A percentile compares a stretch with the other conserved stretches of the same genome.
These are phyloP conservation scores for Mercenaria mercenaria DNA, from an alignment of 1,140 invertebrate species.

Conservation along the genomic window DNA sequence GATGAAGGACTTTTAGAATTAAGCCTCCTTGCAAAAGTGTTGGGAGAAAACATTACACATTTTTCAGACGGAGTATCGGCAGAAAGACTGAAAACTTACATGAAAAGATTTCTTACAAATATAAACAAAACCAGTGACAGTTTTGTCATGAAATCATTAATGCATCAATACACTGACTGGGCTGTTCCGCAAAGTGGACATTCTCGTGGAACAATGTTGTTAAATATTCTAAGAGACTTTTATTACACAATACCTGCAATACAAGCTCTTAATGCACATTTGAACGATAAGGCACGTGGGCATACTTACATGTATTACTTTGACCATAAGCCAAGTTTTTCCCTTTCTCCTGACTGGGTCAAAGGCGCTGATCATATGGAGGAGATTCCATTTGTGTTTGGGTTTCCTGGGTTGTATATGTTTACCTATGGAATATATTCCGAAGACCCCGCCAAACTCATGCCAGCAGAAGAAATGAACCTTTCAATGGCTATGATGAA, in stretches of 20 bases:
- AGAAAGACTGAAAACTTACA: not conserved
- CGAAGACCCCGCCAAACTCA: not conserved
- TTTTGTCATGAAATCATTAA: not conserved
- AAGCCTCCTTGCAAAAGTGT: not conserved
- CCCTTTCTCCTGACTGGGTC: not conserved
- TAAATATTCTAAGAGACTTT: not conserved
- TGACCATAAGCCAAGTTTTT: constrained; percentile 3
- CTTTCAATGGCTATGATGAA: not conserved
- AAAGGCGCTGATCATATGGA: constrained; percentile 16
- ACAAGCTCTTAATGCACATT: not conserved
- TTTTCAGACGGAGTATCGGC: not conserved
- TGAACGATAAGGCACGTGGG: too few relatives aligned
- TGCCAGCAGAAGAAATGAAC: not conserved
- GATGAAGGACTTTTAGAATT: not conserved
- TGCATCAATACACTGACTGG: constrained; percentile 28
- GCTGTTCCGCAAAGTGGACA: not conserved
- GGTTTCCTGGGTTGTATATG: not conserved
- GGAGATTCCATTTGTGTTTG: constrained; percentile 20
- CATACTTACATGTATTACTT: constrained; percentile 30
- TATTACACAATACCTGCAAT: not conserved
- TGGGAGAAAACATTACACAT: too few relatives aligned
- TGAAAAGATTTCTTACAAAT: not conserved
- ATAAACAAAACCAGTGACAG: not conserved
- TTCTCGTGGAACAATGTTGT: not conserved
- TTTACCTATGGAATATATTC: not conserved